Conservation (phyloP, 2,797 vertebrate genomes). For the Thalassophryne amazonica region DNA sequence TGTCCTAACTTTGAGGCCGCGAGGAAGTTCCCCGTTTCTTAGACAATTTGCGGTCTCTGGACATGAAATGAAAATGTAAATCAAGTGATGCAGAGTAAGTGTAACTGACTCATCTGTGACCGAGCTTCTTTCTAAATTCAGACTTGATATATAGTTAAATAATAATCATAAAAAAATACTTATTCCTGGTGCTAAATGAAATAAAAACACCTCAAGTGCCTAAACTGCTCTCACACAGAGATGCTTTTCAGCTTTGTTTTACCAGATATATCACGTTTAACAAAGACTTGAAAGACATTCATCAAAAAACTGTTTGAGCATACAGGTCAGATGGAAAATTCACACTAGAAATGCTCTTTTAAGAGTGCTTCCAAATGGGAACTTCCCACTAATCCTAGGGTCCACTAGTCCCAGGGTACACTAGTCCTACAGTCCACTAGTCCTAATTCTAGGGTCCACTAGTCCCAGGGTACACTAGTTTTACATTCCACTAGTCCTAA, state of each 20-base stretch:
- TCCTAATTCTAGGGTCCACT: no score
- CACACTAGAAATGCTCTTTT: no score
- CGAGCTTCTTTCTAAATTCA: slow-evolving; percentile 23
- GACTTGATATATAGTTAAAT: no score
- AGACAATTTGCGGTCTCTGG: slow-evolving; percentile 49
- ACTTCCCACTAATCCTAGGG: no score
- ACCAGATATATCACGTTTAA: background rate
- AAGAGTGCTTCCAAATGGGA: no score
- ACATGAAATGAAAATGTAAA: slow-evolving; percentile 37
- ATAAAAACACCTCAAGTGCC: background rate
- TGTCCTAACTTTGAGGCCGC: slow-evolving; percentile 30
- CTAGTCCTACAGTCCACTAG: no score
- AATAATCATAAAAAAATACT: no score
- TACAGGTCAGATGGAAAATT: no score
- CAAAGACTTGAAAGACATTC: background rate
- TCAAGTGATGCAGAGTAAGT: slow-evolving; percentile 41
- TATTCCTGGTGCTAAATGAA: slow-evolving; percentile 28
- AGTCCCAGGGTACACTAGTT: no score
- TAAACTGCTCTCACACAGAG: background rate
- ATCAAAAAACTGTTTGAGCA: background rate
- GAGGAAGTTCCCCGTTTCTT: slow-evolving; percentile 20
- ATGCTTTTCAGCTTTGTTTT: background rate
- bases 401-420: no score
- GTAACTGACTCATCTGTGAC: slow-evolving; percentile 33
- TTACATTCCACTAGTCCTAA: no score